phyloP scores from a whole-genome alignment of 2,888 invertebrate genomes.

The Zygaena filipendulae region DNA sequence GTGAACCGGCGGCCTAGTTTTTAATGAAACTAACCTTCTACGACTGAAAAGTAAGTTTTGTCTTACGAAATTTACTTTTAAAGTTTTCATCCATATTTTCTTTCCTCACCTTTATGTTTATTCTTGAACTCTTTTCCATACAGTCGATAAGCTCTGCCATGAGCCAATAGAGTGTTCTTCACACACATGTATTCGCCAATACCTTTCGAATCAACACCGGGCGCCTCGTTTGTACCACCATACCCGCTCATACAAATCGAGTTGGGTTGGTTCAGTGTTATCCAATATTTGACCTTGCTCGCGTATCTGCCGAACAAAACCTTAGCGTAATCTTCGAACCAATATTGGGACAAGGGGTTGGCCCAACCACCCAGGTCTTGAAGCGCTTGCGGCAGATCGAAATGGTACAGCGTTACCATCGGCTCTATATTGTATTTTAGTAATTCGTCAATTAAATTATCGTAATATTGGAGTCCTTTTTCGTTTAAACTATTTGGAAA shows the following conservation, averaged over 20 bases:
- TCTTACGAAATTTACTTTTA: too few relatives aligned
- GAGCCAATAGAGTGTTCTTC: constrained; percentile 67
- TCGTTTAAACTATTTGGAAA: constrained; percentile 38
- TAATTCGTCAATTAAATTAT: constrained; percentile 61
- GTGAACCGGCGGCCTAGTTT: too few relatives aligned
- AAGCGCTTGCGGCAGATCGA: constrained; percentile 39
- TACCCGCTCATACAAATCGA: constrained; percentile 54
- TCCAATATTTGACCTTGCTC: constrained; percentile 64
- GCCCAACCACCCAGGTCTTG: constrained; percentile 47
- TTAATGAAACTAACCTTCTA: too few relatives aligned
- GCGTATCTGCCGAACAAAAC: constrained; percentile 49
- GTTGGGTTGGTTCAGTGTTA: constrained; percentile 71
- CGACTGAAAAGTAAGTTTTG: too few relatives aligned
- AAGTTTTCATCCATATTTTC: too few relatives aligned
- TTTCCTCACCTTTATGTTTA: constrained; percentile 33
- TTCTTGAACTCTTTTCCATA: constrained; percentile 43
- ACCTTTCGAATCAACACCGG: constrained; percentile 39
- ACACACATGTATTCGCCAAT: constrained; percentile 62
- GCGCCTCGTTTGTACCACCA: constrained; percentile 32
- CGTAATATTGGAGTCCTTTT: constrained; percentile 60
- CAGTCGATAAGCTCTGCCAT: constrained; percentile 59
- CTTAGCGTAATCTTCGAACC: constrained; percentile 60
- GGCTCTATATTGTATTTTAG: constrained; percentile 38
- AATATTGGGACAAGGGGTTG: constrained; percentile 30
- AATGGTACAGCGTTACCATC: constrained; percentile 41